Evolutionary conservation across 2,888 invertebrate species (phyloP), one percentile per base, ranked within the genome.

Genomic region (Leucophora obtusa): DNA sequence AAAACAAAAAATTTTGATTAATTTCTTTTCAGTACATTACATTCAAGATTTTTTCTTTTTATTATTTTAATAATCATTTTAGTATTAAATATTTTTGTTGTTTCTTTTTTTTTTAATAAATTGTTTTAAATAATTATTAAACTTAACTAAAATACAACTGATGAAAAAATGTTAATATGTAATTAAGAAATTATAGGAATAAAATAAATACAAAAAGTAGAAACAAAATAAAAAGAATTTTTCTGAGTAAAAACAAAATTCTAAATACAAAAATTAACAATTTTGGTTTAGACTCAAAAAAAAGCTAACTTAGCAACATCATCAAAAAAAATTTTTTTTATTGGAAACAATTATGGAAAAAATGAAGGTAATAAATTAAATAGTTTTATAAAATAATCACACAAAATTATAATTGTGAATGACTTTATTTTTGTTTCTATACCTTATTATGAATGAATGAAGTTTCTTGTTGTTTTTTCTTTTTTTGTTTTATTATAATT

Each of bases 121-220:
- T n/a, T 43, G 43, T 43, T 43, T 58, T 35, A 58, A 47, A 53
- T 43, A 14, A 43, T n/a, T 5, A 11, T 70, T 63, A 71, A 68
- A 28, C 66, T 79, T 60, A 79, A 80, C 66, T 68, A 62, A 72
- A 80, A 65, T 77, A 81, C 58, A 80, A 35, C 51, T 76, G 38
- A 50, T 28, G 43, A 54, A 51, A 68, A 63, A 47, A 59, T 63
- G 51, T 51, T 47, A 53, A 66, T 47, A 38, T 11, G 54, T 65
- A 63, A 63, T 24, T 73, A 73, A 59, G 56, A 17, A 38, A 50
- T n/a, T 47, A 47, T 28, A 28, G 4, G 7, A 28, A 11, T 38
- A 38, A 9, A 38, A 38, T 38, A 38, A 38, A 38, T 9, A 9
- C 2, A 11, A 14, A 11, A 38, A 11, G 1, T 38, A 38, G 6